phyloP scores from a whole-genome alignment of 2,797 vertebrate genomes.

The Squalus acanthias region DNA sequence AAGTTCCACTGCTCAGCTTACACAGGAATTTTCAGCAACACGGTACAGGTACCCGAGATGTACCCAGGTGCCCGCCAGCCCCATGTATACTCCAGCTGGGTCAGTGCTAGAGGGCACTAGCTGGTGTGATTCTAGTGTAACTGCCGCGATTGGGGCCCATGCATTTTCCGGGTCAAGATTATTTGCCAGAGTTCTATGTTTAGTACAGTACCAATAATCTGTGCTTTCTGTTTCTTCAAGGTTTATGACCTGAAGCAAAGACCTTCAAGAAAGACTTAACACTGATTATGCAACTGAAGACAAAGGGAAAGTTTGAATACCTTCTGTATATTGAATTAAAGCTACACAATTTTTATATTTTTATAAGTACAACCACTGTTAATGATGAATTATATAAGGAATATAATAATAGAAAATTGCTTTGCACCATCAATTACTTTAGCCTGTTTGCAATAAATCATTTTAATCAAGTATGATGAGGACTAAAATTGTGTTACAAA shows the following conservation, averaged over 20 bases:
- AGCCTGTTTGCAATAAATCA: background rate
- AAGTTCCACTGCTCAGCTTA: background rate
- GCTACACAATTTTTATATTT: slow-evolving; percentile 27
- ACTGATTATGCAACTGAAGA: background rate
- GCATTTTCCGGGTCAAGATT: background rate
- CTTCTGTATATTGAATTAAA: slow-evolving; percentile 30
- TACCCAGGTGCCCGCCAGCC: too few relatives aligned
- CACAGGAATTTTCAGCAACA: background rate
- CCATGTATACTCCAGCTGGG: background rate
- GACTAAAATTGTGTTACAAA: background rate
- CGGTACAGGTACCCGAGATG: background rate
- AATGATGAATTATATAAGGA: background rate
- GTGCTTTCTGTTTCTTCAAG: slow-evolving; percentile 28
- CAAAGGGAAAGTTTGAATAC: slow-evolving; percentile 3
- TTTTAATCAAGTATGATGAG: background rate
- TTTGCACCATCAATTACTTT: background rate
- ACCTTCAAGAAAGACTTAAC: background rate
- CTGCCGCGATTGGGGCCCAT: background rate
- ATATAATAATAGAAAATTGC: background rate
- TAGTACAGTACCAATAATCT: background rate
- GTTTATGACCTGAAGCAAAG: slow-evolving; percentile 20
- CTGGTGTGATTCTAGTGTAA: background rate
- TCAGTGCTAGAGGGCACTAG: too few relatives aligned
- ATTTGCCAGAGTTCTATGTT: background rate
- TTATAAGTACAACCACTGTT: background rate